Evolutionary conservation across 2,113 vertebrate species (phyloP), one percentile per base, ranked within the genome.

Genomic region (Steatornis caripensis): DNA sequence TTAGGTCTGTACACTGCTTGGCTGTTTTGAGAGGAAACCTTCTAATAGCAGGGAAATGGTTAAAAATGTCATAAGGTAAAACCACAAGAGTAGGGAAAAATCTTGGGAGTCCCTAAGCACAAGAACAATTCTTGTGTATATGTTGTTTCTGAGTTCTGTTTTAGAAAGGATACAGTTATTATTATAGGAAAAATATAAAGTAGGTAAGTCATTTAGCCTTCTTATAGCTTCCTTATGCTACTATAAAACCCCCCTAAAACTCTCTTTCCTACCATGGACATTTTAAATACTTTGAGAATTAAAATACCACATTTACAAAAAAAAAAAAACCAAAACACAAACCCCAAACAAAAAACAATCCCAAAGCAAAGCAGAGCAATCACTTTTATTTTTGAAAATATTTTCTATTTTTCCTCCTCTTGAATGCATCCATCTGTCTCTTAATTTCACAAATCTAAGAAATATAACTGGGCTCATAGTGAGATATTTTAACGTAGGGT

Each of bases 1-100:
- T n/a, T 54, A 90, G 13, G 48, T 66, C 46, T 87, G 19, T 58
- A 51, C 6, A 4, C 11, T 75, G 34, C 51, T 54, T 75, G 62
- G 9, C 18, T 88, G 27, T 58, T 95, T 64, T 48, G 32, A 92
- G 22, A 83, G 10, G 41, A 34, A 95, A 54, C 30, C 8, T 91
- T 96, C 36, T 37, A 60, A 43, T 11, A 77, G 58, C 15, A 90
- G 19, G 29, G 30, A 93, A 95, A 86, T 65, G 43, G 68, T 95
- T 97, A 87, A 93, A 94, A 91, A 79, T 71, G 15, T 64, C 36
- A 27, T 45, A 65, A n/a, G 12, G 29, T 58, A 62, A 82, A 81
- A 79, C 13, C 0, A 0, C 24, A 51, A 15, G 41, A 75, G 53
- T 70, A 11, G 30, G 49, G 48, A 39, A 91, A 72, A 92, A 81